Evolutionary conservation across 2,113 vertebrate species (phyloP).

Genomic region (Indicator indicator): DNA sequence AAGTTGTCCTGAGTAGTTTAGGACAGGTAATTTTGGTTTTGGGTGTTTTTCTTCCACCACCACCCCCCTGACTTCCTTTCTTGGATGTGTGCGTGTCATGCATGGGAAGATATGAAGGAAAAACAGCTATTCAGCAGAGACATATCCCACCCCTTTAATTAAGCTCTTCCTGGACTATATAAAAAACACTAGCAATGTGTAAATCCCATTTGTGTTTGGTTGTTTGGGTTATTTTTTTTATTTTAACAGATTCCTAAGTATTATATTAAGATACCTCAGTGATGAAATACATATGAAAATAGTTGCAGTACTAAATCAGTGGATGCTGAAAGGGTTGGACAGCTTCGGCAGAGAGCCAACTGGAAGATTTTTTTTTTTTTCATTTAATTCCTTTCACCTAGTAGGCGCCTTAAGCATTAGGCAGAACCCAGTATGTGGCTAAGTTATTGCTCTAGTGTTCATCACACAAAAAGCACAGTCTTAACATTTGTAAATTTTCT

Average conservation of each 20-base stretch:
- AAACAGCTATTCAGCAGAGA: constrained; percentile 56
- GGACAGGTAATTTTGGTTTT: not conserved
- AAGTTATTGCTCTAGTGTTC: constrained; percentile 68
- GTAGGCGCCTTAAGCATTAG: constrained; percentile 39
- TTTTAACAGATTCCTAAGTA: constrained; percentile 41
- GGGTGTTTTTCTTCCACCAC: constrained; percentile 23
- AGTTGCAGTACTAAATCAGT: constrained; percentile 2
- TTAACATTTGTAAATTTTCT: constrained; percentile 74
- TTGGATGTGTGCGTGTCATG: constrained; percentile 44
- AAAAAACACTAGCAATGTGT: constrained; percentile 53
- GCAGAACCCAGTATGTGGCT: constrained; percentile 43
- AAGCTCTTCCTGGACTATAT: constrained; percentile 46
- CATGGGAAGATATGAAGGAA: constrained; percentile 57
- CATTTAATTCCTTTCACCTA: constrained; percentile 61
- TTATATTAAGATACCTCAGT: constrained; percentile 13
- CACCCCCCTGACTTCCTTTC: not conserved
- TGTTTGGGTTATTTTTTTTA: not conserved
- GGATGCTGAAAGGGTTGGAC: constrained; percentile 16
- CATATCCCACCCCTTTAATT: constrained; percentile 53
- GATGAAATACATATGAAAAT: constrained; percentile 46
- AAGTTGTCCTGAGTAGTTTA: not conserved
- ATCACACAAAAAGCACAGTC: constrained; percentile 67
- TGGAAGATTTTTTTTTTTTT: constrained; percentile 10
- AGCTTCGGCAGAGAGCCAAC: constrained; percentile 29
- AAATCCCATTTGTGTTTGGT: constrained; percentile 6